Base-by-base conservation (phyloP, 2,113 vertebrate genomes). In the Irena cyanogastra region DNA sequence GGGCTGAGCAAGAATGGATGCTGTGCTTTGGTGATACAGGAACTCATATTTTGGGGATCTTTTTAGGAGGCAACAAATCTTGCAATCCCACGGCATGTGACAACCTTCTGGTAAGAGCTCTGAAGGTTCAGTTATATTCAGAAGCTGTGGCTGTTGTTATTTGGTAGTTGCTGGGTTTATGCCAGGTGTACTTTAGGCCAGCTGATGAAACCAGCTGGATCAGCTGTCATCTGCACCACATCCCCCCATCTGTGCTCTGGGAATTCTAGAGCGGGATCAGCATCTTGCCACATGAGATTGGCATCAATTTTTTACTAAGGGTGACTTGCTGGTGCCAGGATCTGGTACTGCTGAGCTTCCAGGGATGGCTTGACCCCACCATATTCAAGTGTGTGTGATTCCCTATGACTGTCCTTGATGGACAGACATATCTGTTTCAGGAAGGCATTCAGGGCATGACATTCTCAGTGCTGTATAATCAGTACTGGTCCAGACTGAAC, bases 281-380 rank as follows among this genome's bases (percentile, higher is more conserved):
- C 53, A 26, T 33, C 66, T 68, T 65, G 79, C 71, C 11, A 88
- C 24, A 15, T 56, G 86, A 90, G 86, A 90, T 18, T 50, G 35
- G 30, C 74, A 95, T 96, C 44, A 83, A 88, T 95, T 65, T 95
- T 95, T 96, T 35, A 90, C 41, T 10, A 30, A 14, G 31, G 11
- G 15, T 69, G 49, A 56, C 37, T 41, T 90, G 9, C 16, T 64
- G 41, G 21, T 90, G 66, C 41, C 53, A 27, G 28, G n/a, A 72
- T 60, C 60, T 2, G 12, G 71, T 50, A 21, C 45, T 60, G 33
- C 26, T 57, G 87, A 84, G 16, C 59, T 94, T 83, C 68, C 72
- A 72, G 57, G 35, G 26, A 3, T 78, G 33, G n/a, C 19, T 71
- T 83, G 44, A 57, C 13, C 7, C 14, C 59, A 59, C 8, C 14